Base-by-base conservation (phyloP, 2,113 vertebrate species). In the Rhabdomys dilectus region DNA sequence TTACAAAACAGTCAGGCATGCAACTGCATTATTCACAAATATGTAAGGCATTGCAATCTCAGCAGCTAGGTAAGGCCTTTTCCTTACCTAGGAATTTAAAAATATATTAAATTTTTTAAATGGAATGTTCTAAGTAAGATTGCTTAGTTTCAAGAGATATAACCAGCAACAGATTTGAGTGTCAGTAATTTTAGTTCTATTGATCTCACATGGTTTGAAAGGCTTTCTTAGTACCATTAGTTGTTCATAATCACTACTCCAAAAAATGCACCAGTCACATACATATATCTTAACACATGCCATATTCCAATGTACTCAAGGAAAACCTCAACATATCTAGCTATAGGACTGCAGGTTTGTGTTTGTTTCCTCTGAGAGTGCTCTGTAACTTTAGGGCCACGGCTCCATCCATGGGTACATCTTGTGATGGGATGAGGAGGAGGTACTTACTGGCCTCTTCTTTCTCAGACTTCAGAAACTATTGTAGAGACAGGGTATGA, bases 1-100 rank as follows among this genome's bases (percentile, higher is more conserved):
- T 98, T 86, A 93, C 86, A 64, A 64, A 95, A 95, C 85, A 42
- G 68, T 22, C 24, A 96, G 93, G 29, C 97, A 97, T 97, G 96
- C 96, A 88, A 45, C 84, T 96, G 77, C 51, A 84, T 62, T 91
- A 76, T 60, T 93, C 82, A 93, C 68, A 92, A 91, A 85, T 22
- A 97, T 85, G 80, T 56, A 78, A 70, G 51, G 17, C 11, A 92
- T 91, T 94, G 82, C 36, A 56, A 90, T 78, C 21, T 96, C 58
- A 62, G 34, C 48, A 36, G 51, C 24, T 64, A 94, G 36, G 78
- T 1, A 51, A 92, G 19, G 64, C 15, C 7, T 68, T 48, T 31
- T 73, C 56, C 68, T 66, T 39, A 29, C 36, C n/a, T n/a, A n/a
- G n/a, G n/a, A n/a, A n/a, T 60, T 45, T 17, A n/a, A 76, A n/a